Evolutionary conservation across 2,888 invertebrate species (phyloP), one percentile per base, ranked within the genome.

Genomic region (Tetragonula carbonaria): DNA sequence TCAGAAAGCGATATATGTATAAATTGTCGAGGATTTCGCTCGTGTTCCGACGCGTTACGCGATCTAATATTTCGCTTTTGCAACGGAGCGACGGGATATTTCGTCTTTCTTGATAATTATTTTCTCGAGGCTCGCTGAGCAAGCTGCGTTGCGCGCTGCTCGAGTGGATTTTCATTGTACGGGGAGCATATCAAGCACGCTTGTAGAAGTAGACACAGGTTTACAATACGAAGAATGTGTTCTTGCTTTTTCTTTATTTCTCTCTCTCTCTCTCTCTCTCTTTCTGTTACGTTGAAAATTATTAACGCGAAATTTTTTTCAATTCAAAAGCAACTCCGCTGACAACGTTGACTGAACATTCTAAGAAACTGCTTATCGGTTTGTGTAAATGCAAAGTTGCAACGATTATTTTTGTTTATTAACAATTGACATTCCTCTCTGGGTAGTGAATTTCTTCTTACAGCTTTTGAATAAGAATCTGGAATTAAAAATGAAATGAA

Each of bases 61-160:
- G 23, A 14, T 14, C n/a, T n/a, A 59, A 59, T 59, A 59, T n/a
- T 2, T n/a, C n/a, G 4, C n/a, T n/a, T 14, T 59, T 59, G 57
- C 2, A 59, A 59, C 57, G 14, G 14, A 2, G 14, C n/a, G 14
- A 13, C 70, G 5, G 51, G 28, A 18, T 23, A 11, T 18, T 28
- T 28, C 51, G 33, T 62, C 53, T 70, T 33, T 45, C 59, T 18
- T 51, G 18, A 63, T 70, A 62, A 77, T 70, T 28, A 62, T 71
- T 77, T 77, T 45, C 62, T 63, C n/a, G 5, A 38, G 4, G 21
- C 8, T 63, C 18, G 28, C 11, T 23, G 53, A 16, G 16, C 71
- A 51, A 23, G 59, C 6, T 33, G 51, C 21, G 18, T 16, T 18
- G 68, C 6, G 50, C 67, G 50, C 28, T 50, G 0, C 6, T 21